Base-by-base conservation (phyloP, 1,140 invertebrate genomes). In the Leptopilina boulardi region DNA sequence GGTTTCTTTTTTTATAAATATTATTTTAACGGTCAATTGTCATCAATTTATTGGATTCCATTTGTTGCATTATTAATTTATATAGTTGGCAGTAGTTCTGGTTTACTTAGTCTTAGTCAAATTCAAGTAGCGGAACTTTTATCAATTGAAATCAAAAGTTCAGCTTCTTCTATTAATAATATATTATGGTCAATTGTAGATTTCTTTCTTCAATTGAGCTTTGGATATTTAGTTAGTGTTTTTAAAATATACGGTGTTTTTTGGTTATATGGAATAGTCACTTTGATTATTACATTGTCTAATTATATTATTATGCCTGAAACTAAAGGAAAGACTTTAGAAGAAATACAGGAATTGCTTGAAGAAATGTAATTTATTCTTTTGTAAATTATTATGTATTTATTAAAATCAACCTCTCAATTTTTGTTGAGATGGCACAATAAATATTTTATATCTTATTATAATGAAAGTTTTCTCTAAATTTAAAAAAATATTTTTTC, bases 321-420 rank as follows among this genome's bases (percentile, higher is more conserved):
- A 59, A 59, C 54, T 4, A 59, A 59, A 13, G 54, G 54, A 23
- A 23, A 59, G 19, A 23, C 19, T 59, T 59, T 59, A 19, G 54
- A 59, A 11, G 54, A 59, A 59, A 59, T 59, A 1, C 54, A 59
- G 13, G 13, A 51, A 1, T 18, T 51, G 8, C n/a, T 51, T 0
- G 47, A 4, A n/a, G 8, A 0, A 51, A 18, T 5, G 47, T 38
- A 38, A 9, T 38, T 38, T 30, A 30, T 30, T 30, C 5, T 30
- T 30, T n/a, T n/a, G n/a, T n/a, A n/a, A n/a, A n/a, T n/a, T n/a
- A n/a, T n/a, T n/a, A n/a, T n/a, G n/a, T n/a, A n/a, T n/a, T n/a
- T n/a, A n/a, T n/a, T n/a, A n/a, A n/a, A n/a, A n/a, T n/a, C n/a
- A n/a, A n/a, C n/a, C n/a, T n/a, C n/a, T n/a, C n/a, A n/a, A n/a